Base-by-base conservation (phyloP, 2,113 vertebrate genomes). In the Myrmophylax atrothorax region DNA sequence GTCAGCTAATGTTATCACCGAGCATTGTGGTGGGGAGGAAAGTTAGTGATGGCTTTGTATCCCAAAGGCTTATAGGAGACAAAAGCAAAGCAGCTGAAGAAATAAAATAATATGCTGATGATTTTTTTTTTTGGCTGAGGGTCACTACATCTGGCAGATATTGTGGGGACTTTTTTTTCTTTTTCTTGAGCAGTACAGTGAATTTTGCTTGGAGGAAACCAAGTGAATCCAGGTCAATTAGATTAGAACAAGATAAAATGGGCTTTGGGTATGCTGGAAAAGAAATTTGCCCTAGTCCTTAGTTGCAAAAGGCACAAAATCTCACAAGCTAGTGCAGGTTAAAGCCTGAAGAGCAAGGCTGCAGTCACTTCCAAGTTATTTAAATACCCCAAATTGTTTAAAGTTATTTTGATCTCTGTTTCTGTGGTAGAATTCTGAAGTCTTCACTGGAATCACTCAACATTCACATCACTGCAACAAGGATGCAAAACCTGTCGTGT, bases 181-280 rank as follows among this genome's bases (percentile, higher is more conserved):
- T 53, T 67, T 55, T 66, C 53, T 89, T 92, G 44, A 96, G 49
- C 64, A 89, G 28, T 69, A 46, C 58, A 94, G 85, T 74, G 60
- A 89, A 73, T 96, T 93, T 96, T 93, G 82, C 94, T 94, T 70
- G 60, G 47, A 96, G 82, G 77, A 94, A 96, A 24, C 67, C 87
- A 93, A 69, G 28, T 92, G 68, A 95, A 96, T 91, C 60, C 91
- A 96, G 94, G 95, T 96, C 94, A 97, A 60, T 74, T 59, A 89
- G 85, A 90, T 87, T 73, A 94, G 60, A 95, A 93, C 66, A 94
- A 63, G 94, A 95, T 82, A 83, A 93, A 91, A 91, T 26, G 80
- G 37, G 29, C 31, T 92, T 89, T 67, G 55, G 23, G 3, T 83
- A 82, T 64, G 42, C 31, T 89, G 64, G 35, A 90, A 95, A 88